Evolutionary conservation across 2,113 vertebrate species (phyloP), one percentile per base, ranked within the genome.

Genomic region (Pundamilia nyererei): DNA sequence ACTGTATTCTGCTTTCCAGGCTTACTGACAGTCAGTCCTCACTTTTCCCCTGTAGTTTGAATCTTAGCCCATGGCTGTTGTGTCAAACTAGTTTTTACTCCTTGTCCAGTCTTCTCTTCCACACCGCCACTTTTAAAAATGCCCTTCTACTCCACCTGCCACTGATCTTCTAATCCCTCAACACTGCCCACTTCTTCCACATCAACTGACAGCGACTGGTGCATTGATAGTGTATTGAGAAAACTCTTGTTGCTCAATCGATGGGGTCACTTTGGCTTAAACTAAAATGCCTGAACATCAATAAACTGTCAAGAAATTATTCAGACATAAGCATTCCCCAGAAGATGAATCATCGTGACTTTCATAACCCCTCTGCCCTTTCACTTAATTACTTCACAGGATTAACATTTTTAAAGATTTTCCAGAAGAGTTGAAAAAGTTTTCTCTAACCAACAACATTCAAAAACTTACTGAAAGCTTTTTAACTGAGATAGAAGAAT

Each of bases 341-440:
- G 9, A 77, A 49, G 15, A 31, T 77, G 15, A 77, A 77, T 77
- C 45, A 12, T 31, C 0, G 2, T 31, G 70, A 77, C 42, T 49
- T 31, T 77, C 14, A 77, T 31, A 11, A 75, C 24, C 6, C 24
- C 15, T 29, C 15, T 7, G 4, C 26, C 24, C 26, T 49, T 77
- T 49, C 26, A 49, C 42, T 12, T 19, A 49, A 29, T 17, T 29
- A 15, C n/a, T 9, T 21, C 65, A 26, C 7, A 26, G 13, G 8
- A 26, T 45, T 72, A 45, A 26, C n/a, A 70, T 42, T 70, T 45
- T 0, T 15, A 49, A 11, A 45, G 5, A 72, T 17, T 75, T 49
- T 19, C 15, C 42, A 0, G 19, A 75, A 49, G 14, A 12, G 31
- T 12, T 62, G 9, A 7, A 62, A 33, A 3, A 0, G 6, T n/a